Base-by-base conservation (phyloP, 2,113 vertebrate species). In the Plestiodon gilberti region DNA sequence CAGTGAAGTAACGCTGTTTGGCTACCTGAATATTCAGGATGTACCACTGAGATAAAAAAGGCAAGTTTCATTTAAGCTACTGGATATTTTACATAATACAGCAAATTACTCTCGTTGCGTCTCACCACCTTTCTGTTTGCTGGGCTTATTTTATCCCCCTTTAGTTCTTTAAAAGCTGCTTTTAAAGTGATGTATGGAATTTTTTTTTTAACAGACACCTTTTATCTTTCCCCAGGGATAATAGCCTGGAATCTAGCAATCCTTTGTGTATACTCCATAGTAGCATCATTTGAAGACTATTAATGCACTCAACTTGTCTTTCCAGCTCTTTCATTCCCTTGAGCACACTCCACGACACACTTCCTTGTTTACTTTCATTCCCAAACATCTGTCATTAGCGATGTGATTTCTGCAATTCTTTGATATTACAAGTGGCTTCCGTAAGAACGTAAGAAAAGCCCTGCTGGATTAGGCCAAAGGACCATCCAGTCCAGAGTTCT, bases 101-200 rank as follows among this genome's bases (percentile, higher is more conserved):
- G 40, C 70, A 78, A 83, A 88, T 6, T 33, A 70, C 33, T 70
- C 28, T 79, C 48, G 61, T 77, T 89, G 82, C 38, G 18, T 76
- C 40, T n/a, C 2, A 0, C 13, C 40, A 2, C 10, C 43, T 30
- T 3, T 7, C 30, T n/a, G 52, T 10, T 7, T 30, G 74, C 70
- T 81, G 23, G 22, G 8, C 61, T 13, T 76, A 9, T 33, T 52
- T n/a, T 30, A 23, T 25, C 15, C 40, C 20, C 25, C 7, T 78
- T 90, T 28, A 30, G 0, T 80, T 88, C 73, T 82, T 61, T 57
- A 78, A 86, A 88, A 90, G 23, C 22, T 30, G 13, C 25, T 28
- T 88, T 6, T 3, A 83, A 88, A 88, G n/a, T 69, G 67, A n/a
- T 67, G 30, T 61, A 25, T 74, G 10, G 14, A 43, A 40, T 69